phyloP scores from a whole-genome alignment of 2,888 invertebrate genomes.

The Odiellus spinosus region DNA sequence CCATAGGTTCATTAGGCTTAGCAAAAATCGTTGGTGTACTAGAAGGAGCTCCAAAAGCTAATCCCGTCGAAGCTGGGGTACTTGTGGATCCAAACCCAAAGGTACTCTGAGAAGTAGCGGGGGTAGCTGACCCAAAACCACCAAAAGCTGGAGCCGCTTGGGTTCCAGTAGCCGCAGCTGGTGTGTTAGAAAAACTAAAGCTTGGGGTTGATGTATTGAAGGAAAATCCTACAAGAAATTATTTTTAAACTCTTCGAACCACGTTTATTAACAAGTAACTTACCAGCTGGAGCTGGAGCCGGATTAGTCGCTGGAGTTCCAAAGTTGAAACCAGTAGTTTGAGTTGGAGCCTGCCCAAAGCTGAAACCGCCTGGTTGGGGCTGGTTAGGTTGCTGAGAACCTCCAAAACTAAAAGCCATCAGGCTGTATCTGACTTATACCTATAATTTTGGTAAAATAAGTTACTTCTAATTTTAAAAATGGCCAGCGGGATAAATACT shows the following conservation, averaged over 20 bases:
- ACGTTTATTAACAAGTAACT: not conserved
- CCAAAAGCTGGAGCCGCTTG: not conserved
- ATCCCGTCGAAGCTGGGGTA: slow-evolving; percentile 2
- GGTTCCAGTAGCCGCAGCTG: not conserved
- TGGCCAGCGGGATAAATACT: too few relatives aligned
- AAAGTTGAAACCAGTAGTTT: slow-evolving; percentile 3
- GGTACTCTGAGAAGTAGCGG: not conserved
- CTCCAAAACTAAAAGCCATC: not conserved
- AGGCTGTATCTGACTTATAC: too few relatives aligned
- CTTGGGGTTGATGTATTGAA: not conserved
- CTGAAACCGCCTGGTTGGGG: not conserved
- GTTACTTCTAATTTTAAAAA: too few relatives aligned
- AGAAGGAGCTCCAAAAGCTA: not conserved
- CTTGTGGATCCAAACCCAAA: slow-evolving; percentile 6
- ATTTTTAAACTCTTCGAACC: not conserved
- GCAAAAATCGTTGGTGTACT: too few relatives aligned
- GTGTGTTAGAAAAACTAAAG: not conserved
- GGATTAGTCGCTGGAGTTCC: not conserved
- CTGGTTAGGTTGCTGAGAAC: not conserved
- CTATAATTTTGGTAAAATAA: too few relatives aligned
- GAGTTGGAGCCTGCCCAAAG: not conserved
- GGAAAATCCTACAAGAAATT: not conserved
- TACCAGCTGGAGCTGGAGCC: not conserved
- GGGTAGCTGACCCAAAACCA: not conserved
- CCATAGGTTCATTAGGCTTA: too few relatives aligned